These are phyloP conservation scores for Macropus fuliginosus DNA, from an alignment of 2,797 vertebrate genomes.

Conservation along the genomic window DNA sequence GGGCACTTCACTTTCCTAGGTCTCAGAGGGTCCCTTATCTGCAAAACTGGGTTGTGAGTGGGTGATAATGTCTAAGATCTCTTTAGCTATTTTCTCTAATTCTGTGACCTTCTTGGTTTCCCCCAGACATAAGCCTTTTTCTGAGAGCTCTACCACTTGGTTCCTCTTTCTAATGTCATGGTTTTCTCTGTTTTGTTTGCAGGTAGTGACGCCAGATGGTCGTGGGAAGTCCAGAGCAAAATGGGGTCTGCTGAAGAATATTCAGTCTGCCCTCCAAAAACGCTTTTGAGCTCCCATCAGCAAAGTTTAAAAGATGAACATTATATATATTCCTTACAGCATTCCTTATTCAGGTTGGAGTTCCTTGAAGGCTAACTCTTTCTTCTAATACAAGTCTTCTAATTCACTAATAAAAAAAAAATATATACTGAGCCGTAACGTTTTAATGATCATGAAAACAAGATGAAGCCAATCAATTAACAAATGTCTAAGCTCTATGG, in stretches of 20 bases:
- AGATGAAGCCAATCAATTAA: not conserved
- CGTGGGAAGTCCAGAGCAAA: slow-evolving; percentile 70
- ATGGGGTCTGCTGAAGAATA: slow-evolving; percentile 79
- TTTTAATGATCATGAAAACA: slow-evolving; percentile 35
- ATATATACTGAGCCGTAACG: not conserved
- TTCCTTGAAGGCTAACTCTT: slow-evolving; percentile 13
- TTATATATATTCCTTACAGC: slow-evolving; percentile 55
- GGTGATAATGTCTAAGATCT: not conserved
- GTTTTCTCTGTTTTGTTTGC: slow-evolving; percentile 62
- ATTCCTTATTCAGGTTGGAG: slow-evolving; percentile 52
- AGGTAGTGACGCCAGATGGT: slow-evolving; percentile 78
- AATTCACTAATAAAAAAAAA: slow-evolving; percentile 68
- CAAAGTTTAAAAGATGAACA: not conserved
- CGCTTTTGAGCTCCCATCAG: slow-evolving; percentile 57
- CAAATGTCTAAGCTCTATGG: not conserved
- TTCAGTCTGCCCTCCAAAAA: slow-evolving; percentile 74
- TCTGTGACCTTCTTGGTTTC: not conserved
- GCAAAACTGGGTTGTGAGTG: not conserved
- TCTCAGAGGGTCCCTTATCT: slow-evolving; percentile 18
- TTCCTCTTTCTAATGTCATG: not conserved
- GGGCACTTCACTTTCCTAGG: not conserved
- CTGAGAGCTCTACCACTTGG: not conserved
- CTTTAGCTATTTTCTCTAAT: not conserved
- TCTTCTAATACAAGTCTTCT: slow-evolving; percentile 45
- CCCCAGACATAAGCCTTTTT: not conserved